Percentiles rank a stretch among this genome's conserved stretches.
Evolutionary conservation across 2,113 vertebrate species (phyloP).

Genomic region (Myocastor coypus): DNA sequence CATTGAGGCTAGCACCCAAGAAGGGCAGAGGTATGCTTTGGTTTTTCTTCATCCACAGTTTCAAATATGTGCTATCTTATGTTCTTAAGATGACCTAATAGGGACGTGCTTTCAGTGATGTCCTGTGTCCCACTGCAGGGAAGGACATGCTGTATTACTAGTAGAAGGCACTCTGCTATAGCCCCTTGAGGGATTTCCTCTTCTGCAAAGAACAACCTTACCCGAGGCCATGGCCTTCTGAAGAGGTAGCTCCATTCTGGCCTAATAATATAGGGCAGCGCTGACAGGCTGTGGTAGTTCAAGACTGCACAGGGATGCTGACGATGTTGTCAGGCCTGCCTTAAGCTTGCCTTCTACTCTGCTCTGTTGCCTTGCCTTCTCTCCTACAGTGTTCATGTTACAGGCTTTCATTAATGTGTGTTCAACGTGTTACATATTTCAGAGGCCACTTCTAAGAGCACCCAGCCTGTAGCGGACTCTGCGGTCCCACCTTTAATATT

Average conservation of each 20-base stretch:
- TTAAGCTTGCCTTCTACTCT: neutral
- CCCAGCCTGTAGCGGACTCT: neutral
- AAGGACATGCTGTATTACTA: neutral
- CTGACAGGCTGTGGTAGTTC: neutral
- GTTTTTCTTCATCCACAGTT: neutral
- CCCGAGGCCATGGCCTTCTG: neutral
- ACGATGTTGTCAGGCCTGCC: neutral
- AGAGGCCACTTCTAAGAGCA: neutral
- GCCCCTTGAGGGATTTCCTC: neutral
- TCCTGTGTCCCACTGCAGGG: neutral
- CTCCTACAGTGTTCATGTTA: neutral
- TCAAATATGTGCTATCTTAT: neutral
- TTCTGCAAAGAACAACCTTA: neutral
- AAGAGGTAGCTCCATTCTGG: neutral
- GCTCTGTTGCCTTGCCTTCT: neutral
- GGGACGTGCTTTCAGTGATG: neutral
- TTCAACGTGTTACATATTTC: neutral
- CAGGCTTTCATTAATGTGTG: neutral
- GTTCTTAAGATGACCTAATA: neutral
- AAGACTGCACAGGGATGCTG: neutral
- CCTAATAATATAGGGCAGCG: neutral
- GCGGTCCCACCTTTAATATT: neutral
- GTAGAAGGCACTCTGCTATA: neutral
- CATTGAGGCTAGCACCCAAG: neutral
- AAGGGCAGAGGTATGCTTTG: neutral